A percentile compares a stretch with the other conserved stretches of the same genome.
Evolutionary conservation across 2,797 vertebrate species (phyloP).

Genomic region (Danio choprae): DNA sequence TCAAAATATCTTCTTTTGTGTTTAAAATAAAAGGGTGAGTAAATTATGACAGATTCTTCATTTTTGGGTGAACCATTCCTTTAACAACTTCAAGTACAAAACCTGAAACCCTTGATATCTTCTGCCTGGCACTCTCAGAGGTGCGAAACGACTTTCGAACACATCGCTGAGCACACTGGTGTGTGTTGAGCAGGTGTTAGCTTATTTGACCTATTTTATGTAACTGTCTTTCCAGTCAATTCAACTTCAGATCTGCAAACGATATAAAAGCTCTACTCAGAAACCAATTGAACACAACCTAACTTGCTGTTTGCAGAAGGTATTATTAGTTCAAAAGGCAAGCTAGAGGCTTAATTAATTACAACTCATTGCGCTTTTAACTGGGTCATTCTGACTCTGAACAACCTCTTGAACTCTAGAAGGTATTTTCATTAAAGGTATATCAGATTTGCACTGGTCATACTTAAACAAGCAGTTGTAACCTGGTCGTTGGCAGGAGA

Average conservation of each 20-base stretch:
- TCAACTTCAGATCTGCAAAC: slow-evolving; percentile 22
- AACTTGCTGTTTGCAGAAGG: neutral
- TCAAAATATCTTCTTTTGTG: too few species aligned
- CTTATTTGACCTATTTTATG: slow-evolving; percentile 18
- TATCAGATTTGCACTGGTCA: neutral
- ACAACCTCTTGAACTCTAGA: neutral
- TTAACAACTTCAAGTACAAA: neutral
- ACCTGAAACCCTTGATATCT: neutral
- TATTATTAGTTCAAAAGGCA: neutral
- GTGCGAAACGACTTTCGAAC: neutral
- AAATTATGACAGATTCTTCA: too few species aligned
- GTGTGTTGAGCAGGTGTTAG: slow-evolving; percentile 19
- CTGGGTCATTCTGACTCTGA: neutral
- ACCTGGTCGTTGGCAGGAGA: neutral
- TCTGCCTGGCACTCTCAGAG: neutral
- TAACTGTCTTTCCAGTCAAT: slow-evolving; percentile 11
- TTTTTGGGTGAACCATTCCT: too few species aligned
- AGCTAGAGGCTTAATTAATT: slow-evolving; percentile 5
- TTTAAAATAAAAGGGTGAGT: too few species aligned
- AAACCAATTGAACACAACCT: neutral
- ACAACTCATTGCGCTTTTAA: slow-evolving; percentile 11
- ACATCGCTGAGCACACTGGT: neutral
- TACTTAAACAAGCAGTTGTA: neutral
- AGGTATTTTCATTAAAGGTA: neutral
- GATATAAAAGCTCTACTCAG: neutral